These are phyloP conservation scores for Caenorhabditis briggsae DNA, from an alignment of 1,140 invertebrate genomes.

Conservation along the genomic window DNA sequence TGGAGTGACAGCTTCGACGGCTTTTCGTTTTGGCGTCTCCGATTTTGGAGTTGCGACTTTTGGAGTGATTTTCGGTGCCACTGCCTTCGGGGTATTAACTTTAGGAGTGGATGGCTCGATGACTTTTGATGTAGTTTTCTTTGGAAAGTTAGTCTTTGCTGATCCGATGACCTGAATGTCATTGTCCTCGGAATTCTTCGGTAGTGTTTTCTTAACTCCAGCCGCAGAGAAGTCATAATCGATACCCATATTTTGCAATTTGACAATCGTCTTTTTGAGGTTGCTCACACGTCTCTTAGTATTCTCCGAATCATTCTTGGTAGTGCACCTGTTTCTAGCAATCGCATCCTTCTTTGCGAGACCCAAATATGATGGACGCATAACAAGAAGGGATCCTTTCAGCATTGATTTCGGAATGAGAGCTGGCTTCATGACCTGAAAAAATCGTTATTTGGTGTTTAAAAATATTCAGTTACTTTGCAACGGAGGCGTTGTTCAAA, in stretches of 20 bases:
- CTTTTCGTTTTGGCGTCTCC: not conserved
- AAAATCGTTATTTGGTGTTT: not conserved
- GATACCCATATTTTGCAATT: slow-evolving; percentile 56
- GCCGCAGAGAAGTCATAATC: slow-evolving; percentile 50
- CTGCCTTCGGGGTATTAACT: not conserved
- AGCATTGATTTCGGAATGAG: slow-evolving; percentile 49
- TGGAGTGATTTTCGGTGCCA: not conserved
- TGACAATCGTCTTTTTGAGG: slow-evolving; percentile 21
- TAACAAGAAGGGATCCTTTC: slow-evolving; percentile 49
- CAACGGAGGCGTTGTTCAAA: slow-evolving; percentile 64
- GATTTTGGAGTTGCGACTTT: not conserved
- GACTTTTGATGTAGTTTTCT: slow-evolving; percentile 1
- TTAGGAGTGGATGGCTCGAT: not conserved
- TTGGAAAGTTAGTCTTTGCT: not conserved
- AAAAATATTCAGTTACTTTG: slow-evolving; percentile 1
- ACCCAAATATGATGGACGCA: slow-evolving; percentile 44
- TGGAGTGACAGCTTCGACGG: not conserved
- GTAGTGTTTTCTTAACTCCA: not conserved
- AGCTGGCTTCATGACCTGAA: slow-evolving; percentile 56
- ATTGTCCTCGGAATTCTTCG: not conserved
- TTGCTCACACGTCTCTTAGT: not conserved
- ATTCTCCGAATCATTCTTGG: not conserved
- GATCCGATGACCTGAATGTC: not conserved
- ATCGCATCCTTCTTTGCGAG: slow-evolving; percentile 48
- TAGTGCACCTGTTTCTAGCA: not conserved